Percentiles rank a stretch among this genome's conserved stretches.
phyloP scores from a whole-genome alignment of 2,797 vertebrate species.

The Enteromius unitaeniatus region DNA sequence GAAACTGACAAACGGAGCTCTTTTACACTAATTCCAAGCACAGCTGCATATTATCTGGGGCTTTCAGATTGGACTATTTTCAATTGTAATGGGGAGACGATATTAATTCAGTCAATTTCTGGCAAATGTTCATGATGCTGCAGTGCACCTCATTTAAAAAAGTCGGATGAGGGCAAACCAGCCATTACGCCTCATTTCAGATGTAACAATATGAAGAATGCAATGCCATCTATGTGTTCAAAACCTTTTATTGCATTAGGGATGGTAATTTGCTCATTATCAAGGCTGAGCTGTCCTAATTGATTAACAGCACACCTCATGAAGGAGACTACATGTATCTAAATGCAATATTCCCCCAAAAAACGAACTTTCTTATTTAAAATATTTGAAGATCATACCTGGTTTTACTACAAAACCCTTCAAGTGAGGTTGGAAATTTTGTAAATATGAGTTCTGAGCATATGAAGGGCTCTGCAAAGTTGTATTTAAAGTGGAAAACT shows the following conservation, averaged over 20 bases:
- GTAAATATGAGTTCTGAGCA: not conserved
- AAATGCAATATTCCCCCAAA: not conserved
- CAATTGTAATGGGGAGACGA: slow-evolving; percentile 36
- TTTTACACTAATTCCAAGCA: slow-evolving; percentile 46
- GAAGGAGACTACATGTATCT: not conserved
- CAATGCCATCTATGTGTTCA: slow-evolving; percentile 21
- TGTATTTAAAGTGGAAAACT: not conserved
- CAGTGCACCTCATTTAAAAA: slow-evolving; percentile 25
- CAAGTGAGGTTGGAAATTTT: not conserved
- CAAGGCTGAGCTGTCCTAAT: slow-evolving; percentile 16
- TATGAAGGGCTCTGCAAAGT: not conserved
- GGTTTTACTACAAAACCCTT: not conserved
- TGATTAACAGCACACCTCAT: slow-evolving; percentile 26
- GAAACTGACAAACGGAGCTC: slow-evolving; percentile 53
- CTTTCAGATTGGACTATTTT: slow-evolving; percentile 42
- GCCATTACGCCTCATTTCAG: slow-evolving; percentile 30
- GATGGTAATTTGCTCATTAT: slow-evolving; percentile 29
- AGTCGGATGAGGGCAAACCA: slow-evolving; percentile 22
- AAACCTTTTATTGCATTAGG: slow-evolving; percentile 37
- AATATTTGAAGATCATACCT: not conserved
- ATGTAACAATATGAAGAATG: slow-evolving; percentile 21
- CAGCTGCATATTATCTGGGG: slow-evolving; percentile 43
- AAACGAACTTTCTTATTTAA: not conserved
- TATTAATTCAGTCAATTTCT: slow-evolving; percentile 47
- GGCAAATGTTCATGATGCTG: slow-evolving; percentile 32